phyloP scores from a whole-genome alignment of 2,888 invertebrate genomes.

The Ochropleura leucogaster region DNA sequence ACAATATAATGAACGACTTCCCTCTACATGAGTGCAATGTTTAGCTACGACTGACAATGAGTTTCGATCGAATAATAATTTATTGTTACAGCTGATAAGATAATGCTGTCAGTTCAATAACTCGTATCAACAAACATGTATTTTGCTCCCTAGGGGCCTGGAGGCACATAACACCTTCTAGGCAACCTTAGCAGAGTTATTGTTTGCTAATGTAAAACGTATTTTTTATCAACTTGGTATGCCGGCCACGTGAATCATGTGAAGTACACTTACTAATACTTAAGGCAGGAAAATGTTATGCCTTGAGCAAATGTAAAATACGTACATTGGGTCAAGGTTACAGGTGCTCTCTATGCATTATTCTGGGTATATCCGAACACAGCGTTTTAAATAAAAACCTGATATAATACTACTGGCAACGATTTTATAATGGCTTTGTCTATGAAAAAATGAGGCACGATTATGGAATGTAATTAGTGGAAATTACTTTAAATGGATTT shows the following conservation, averaged over 20 bases:
- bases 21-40: slow-evolving; percentile 64
- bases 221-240: slow-evolving; percentile 67
- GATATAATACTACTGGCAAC: neutral
- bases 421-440: slow-evolving; percentile 10
- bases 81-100: slow-evolving; percentile 85
- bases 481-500: slow-evolving; percentile 24
- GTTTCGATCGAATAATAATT: slow-evolving; percentile 76
- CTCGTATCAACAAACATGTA: slow-evolving; percentile 75
- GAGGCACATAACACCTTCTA: slow-evolving; percentile 57
- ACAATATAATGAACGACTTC: slow-evolving; percentile 49
- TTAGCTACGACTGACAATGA: slow-evolving; percentile 70
- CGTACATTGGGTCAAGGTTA: slow-evolving; percentile 75
- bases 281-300: slow-evolving; percentile 53
- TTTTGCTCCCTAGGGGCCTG: slow-evolving; percentile 67
- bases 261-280: slow-evolving; percentile 58
- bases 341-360: slow-evolving; percentile 41
- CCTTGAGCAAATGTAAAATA: slow-evolving; percentile 73
- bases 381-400: slow-evolving; percentile 4
- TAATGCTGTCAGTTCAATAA: slow-evolving; percentile 84
- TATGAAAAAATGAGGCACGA: slow-evolving; percentile 6
- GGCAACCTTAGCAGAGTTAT: slow-evolving; percentile 67
- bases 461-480: slow-evolving; percentile 16
- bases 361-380: slow-evolving; percentile 26
- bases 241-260: slow-evolving; percentile 65
- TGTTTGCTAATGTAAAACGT: slow-evolving; percentile 72